Conservation (phyloP, 2,888 invertebrate species). For the Unio pictorum region DNA sequence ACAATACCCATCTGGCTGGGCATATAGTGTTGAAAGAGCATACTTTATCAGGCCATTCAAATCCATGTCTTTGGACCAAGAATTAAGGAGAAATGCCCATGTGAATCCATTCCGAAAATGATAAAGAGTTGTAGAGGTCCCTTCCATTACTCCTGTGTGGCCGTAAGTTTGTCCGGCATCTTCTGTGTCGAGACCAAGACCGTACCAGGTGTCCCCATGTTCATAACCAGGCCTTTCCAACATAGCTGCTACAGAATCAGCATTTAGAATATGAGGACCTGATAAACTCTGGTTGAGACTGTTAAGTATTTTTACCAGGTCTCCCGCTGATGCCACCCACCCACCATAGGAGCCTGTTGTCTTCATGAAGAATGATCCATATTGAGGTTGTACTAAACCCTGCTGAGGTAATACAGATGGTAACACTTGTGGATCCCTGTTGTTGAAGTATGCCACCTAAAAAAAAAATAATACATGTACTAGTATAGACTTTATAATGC, state of each 20-base stretch:
- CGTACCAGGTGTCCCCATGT: slow-evolving; percentile 59
- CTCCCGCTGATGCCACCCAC: slow-evolving; percentile 54
- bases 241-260: slow-evolving; percentile 36
- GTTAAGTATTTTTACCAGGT: slow-evolving; percentile 45
- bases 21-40: slow-evolving; percentile 40
- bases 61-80: slow-evolving; percentile 63
- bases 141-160: slow-evolving; percentile 67
- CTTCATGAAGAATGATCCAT: slow-evolving; percentile 61
- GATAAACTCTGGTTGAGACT: slow-evolving; percentile 11
- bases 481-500: too few relatives aligned
- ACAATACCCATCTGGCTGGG: slow-evolving; percentile 27
- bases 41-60: slow-evolving; percentile 59
- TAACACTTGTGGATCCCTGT: slow-evolving; percentile 33
- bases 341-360: slow-evolving; percentile 62
- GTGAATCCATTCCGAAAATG: slow-evolving; percentile 57
- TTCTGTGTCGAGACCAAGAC: slow-evolving; percentile 63
- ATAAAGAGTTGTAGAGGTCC: slow-evolving; percentile 58
- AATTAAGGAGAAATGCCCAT: slow-evolving; percentile 63
- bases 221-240: slow-evolving; percentile 44
- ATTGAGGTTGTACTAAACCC: slow-evolving; percentile 51
- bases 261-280: slow-evolving; percentile 15
- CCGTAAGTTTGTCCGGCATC: slow-evolving; percentile 58
- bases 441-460: slow-evolving; percentile 60
- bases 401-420: slow-evolving; percentile 35
- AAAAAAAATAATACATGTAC: neutral